These are phyloP conservation scores for Erebia epiphron DNA, from an alignment of 2,888 invertebrate species.

Conservation along the genomic window DNA sequence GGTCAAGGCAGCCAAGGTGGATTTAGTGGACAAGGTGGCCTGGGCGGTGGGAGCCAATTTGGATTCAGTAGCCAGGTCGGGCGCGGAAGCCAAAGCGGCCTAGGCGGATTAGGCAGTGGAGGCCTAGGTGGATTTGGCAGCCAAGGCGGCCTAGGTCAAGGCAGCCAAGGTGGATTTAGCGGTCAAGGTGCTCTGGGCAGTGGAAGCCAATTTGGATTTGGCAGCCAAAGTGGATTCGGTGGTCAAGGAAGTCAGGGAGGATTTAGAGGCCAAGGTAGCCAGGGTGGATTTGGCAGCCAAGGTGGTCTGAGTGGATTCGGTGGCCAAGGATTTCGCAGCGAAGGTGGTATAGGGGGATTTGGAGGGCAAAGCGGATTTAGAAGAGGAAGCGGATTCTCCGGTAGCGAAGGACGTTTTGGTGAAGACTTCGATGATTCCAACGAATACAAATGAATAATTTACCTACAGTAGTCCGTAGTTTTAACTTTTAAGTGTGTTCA, in stretches of 20 bases:
- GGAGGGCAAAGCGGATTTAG: no score
- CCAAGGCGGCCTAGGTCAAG: neutral
- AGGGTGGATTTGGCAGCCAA: neutral
- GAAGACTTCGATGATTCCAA: no score
- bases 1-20: conserved; percentile 1
- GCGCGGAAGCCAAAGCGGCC: no score
- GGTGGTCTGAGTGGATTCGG: neutral
- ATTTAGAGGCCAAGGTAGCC: conserved; percentile 3
- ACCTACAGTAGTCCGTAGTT: no score
- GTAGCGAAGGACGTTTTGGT: neutral
- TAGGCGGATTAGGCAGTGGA: neutral
- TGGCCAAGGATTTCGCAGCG: neutral
- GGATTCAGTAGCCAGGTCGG: neutral
- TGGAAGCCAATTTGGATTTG: conserved; percentile 6
- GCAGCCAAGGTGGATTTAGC: neutral
- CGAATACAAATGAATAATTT: no score
- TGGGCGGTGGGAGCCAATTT: neutral
- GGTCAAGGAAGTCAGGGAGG: neutral
- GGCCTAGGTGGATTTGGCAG: neutral
- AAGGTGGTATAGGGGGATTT: neutral
- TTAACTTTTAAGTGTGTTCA: no score
- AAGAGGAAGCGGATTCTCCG: neutral
- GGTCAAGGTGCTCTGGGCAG: neutral
- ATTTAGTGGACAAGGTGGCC: neutral
- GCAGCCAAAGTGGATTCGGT: neutral